These are phyloP conservation scores for Syrphus vitripennis DNA, from an alignment of 2,888 invertebrate genomes.

Conservation along the genomic window DNA sequence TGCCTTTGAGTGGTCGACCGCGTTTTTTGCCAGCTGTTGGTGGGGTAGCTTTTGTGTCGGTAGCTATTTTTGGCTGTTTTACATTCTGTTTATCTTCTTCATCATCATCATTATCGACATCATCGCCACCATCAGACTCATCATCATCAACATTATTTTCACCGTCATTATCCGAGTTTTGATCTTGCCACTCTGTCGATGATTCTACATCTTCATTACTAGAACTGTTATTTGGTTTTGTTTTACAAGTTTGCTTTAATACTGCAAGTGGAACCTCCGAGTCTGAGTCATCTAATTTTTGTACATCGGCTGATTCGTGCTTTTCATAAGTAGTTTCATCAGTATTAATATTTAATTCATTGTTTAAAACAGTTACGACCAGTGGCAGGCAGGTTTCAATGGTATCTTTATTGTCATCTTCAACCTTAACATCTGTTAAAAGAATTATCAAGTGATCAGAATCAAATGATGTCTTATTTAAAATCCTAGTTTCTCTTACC, in stretches of 20 bases:
- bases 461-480: background rate
- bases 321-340: background rate
- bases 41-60: background rate
- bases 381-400: background rate
- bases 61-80: background rate
- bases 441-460: conserved; percentile 20
- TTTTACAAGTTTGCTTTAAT: conserved; percentile 19
- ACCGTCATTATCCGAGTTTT: conserved; percentile 57
- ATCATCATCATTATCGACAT: conserved; percentile 68
- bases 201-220: conserved; percentile 40
- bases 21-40: conserved; percentile 36
- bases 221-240: background rate
- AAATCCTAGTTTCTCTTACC: background rate
- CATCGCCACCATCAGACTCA: background rate
- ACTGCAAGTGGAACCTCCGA: conserved; percentile 54
- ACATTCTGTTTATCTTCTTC: conserved; percentile 52
- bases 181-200: conserved; percentile 38
- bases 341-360: background rate
- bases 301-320: background rate
- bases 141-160: background rate
- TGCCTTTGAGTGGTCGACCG: conserved; percentile 41
- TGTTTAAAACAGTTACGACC: background rate
- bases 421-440: background rate
- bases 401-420: conserved; percentile 32
- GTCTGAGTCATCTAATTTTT: conserved; percentile 47